Base-by-base conservation (phyloP, 2,797 vertebrate genomes). In the Gila robusta region DNA sequence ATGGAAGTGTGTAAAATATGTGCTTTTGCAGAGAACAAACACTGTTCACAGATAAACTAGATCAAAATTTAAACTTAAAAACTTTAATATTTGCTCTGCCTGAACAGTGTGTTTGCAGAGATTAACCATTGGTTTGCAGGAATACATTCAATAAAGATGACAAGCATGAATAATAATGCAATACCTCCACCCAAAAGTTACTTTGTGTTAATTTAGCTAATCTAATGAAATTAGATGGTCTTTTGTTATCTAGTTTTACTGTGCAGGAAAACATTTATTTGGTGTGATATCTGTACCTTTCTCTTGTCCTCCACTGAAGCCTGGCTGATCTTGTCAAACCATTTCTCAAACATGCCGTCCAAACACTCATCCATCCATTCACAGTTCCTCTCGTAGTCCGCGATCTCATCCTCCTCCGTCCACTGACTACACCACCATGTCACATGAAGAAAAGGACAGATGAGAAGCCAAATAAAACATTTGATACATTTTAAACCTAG, bases 341-440 rank as follows among this genome's bases (percentile, higher is more conserved):
- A 99, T 92, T 96, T 96, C 94, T 99, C 98, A 93, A 99, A 99
- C 97, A 98, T 97, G 62, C 97, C 96, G 35, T 99, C 98, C 93
- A 97, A 97, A 87, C 98, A 99, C 92, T 99, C 98, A 56, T 99
- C 98, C 98, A 99, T 98, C 98, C 98, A 99, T 87, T 98, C 97
- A 39, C 96, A 96, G 92, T 99, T 99, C 93, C 98, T 97, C 93
- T 97, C 98, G 90, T 98, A 99, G 93, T 98, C 98, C 14, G 97
- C 93, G 11, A 99, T 97, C 94, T 99, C 98, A 87, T 99, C 98
- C 90, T 99, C 98, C 93, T 99, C 97, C 2, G 97, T 99, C 97
- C 97, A 98, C 37, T 97, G 97, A 92, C 98, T 99, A 87, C 88
- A 52, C 19, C 72, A 81, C 26, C 73, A 78, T 5, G 11, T 10